These are phyloP conservation scores for Ceuthmochares aereus DNA, from an alignment of 2,113 vertebrate genomes.

Conservation along the genomic window DNA sequence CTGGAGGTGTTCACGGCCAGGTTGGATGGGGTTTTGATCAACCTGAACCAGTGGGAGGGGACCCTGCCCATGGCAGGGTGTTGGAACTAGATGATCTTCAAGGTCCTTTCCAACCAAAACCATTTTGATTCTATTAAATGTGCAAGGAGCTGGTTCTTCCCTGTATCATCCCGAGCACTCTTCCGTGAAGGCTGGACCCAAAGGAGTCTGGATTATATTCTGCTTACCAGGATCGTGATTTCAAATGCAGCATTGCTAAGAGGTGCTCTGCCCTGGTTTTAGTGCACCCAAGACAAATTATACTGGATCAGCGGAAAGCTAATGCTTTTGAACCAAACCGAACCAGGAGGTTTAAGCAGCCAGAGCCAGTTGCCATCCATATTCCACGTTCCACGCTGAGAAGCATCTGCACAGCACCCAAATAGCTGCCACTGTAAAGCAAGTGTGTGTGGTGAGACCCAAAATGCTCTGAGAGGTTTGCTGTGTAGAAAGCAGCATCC, in stretches of 20 bases:
- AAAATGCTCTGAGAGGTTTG: rapidly evolving
- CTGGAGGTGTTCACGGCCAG: no score
- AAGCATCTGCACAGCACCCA: neutral
- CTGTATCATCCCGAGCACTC: neutral
- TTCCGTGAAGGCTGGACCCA: neutral
- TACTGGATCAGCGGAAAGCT: neutral
- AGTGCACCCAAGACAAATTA: neutral
- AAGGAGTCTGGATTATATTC: neutral
- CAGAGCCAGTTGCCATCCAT: neutral
- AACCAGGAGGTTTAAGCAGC: neutral
- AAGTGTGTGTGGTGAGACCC: rapidly evolving
- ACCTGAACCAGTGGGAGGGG: no score
- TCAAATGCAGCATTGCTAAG: neutral
- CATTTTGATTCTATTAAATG: neutral
- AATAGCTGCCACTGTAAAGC: neutral
- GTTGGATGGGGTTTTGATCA: no score
- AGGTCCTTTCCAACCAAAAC: no score
- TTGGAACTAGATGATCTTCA: no score
- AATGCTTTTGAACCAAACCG: neutral
- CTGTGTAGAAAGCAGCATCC: neutral
- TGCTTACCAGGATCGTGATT: neutral
- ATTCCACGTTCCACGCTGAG: neutral
- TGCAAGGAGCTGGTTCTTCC: neutral
- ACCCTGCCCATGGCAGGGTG: no score
- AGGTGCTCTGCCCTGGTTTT: neutral